Conservation (phyloP, 2,113 vertebrate species). For the Potamarius usumacintae region DNA sequence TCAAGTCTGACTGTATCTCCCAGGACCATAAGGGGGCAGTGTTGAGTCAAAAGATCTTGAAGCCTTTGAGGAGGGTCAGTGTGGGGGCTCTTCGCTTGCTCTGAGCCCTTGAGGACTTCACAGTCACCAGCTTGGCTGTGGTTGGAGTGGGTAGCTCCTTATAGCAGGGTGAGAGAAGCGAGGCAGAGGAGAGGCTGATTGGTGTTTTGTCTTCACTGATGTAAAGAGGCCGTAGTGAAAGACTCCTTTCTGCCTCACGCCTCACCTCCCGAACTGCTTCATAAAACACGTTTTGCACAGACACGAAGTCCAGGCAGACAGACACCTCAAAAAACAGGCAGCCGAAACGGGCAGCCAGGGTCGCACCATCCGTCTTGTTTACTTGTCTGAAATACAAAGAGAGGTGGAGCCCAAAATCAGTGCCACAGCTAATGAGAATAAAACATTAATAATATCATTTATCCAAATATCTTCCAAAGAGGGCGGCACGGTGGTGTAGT, state of each 20-base stretch:
- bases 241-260: slow-evolving; percentile 62
- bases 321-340: slow-evolving; percentile 86
- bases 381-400: slow-evolving; percentile 76
- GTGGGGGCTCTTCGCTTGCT: slow-evolving; percentile 89
- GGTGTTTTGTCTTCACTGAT: slow-evolving; percentile 77
- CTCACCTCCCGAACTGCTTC: slow-evolving; percentile 80
- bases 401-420: background rate
- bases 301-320: slow-evolving; percentile 79
- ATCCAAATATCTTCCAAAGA: background rate
- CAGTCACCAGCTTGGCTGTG: slow-evolving; percentile 88
- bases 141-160: slow-evolving; percentile 87
- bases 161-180: slow-evolving; percentile 73
- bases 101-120: slow-evolving; percentile 88
- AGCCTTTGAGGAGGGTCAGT: slow-evolving; percentile 87
- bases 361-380: slow-evolving; percentile 76
- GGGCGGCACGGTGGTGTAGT: too few relatives aligned
- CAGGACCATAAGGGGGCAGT: slow-evolving; percentile 33
- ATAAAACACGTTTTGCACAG: slow-evolving; percentile 81
- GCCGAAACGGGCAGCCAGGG: slow-evolving; percentile 76
- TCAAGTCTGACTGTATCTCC: background rate
- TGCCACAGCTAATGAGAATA: background rate
- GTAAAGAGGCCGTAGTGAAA: slow-evolving; percentile 70
- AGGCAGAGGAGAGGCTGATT: slow-evolving; percentile 56
- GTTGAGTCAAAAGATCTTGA: slow-evolving; percentile 85
- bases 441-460: background rate